Base-by-base conservation (phyloP, 2,888 invertebrate species). In the Melikaiella ostensackeni region DNA sequence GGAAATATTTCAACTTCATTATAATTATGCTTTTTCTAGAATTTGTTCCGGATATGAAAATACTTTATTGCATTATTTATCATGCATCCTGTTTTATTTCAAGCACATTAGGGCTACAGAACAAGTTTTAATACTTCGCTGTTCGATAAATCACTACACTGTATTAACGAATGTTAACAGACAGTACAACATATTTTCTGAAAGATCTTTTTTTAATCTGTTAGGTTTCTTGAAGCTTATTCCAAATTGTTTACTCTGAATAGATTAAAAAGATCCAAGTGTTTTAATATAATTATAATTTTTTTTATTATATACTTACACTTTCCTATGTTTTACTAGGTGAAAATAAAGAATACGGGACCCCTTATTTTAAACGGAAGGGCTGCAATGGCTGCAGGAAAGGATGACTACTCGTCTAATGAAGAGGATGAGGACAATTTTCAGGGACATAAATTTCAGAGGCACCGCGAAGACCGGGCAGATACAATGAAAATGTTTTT, bases 381-480 rank as follows among this genome's bases (percentile, higher is more conserved):
- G 75, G 97, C 96, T 88, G 97, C 97, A 5, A 91, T 97, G n/a
- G 95, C 96, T 80, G 96, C 96, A 1, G 96, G 95, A 64, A 94
- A 93, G 84, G 93, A 94, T 90, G 95, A 95, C 86, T 91, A 94
- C 87, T 94, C 94, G 70, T 94, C 94, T 2, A 96, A 95, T 89
- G 92, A 94, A 79, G 93, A 93, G 90, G 90, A 94, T 86, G 93
- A 92, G 90, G 91, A 94, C 86, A 93, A 92, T 66, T 75, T 83
- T 74, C 83, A 78, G 74, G 82, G 79, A 73, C 94, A 94, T 87
- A 92, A 93, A 83, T 95, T 95, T 87, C 92, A 87, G 77, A 88
- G 86, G 80, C 89, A 84, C 79, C 46, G 50, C 6, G 79, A 82
- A 38, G 55, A 55, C 55, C 55, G 55, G 9, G 21, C 55, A 21